phyloP scores from a whole-genome alignment of 2,113 vertebrate genomes.

The Lontra canadensis region DNA sequence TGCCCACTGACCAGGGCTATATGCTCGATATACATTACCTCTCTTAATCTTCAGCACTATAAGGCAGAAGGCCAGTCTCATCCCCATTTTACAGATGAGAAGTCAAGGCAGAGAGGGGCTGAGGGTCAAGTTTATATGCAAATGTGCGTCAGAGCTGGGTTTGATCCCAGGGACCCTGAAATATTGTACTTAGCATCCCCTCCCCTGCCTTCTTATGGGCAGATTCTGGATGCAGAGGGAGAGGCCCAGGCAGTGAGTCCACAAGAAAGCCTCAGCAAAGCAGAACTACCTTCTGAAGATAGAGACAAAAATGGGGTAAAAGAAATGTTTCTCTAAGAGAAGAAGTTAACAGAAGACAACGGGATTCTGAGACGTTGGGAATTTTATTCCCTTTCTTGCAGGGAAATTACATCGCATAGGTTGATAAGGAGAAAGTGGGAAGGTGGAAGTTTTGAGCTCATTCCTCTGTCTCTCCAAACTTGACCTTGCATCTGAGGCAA shows the following conservation, averaged over 20 bases:
- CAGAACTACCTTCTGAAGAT: neutral
- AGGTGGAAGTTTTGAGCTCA: neutral
- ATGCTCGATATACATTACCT: neutral
- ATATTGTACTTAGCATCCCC: no score
- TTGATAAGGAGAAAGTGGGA: neutral
- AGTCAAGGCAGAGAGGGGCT: neutral
- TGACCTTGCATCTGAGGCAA: neutral
- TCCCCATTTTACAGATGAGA: neutral
- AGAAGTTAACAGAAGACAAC: neutral
- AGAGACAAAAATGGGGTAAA: neutral
- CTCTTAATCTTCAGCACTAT: neutral
- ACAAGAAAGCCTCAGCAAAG: neutral
- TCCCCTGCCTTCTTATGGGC: neutral
- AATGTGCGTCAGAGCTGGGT: neutral
- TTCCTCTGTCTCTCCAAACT: neutral
- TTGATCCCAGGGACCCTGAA: neutral
- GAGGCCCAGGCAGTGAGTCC: neutral
- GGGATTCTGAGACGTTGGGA: neutral
- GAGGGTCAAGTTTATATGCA: neutral
- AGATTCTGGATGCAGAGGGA: neutral
- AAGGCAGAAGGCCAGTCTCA: neutral
- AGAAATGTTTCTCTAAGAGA: neutral
- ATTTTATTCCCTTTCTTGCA: neutral
- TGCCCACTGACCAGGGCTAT: neutral
- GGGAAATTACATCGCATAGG: neutral